Conservation (phyloP, 2,888 invertebrate genomes). For the Hyposoter didymator region DNA sequence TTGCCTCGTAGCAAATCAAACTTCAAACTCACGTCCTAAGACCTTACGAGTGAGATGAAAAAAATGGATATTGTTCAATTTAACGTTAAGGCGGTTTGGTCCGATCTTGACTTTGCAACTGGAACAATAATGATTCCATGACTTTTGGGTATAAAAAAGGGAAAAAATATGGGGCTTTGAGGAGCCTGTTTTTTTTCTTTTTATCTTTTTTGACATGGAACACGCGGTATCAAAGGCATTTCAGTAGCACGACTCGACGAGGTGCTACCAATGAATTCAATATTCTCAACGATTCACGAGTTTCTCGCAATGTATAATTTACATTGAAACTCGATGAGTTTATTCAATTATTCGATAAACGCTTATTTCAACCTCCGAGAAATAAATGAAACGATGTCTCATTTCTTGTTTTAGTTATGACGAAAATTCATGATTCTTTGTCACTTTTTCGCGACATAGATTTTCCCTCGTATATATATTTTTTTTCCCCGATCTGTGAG, state of each 20-base stretch:
- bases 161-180: slow-evolving; percentile 27
- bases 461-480: background rate
- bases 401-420: slow-evolving; percentile 2
- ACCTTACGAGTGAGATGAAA: slow-evolving; percentile 55
- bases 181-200: slow-evolving; percentile 4
- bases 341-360: slow-evolving; percentile 4
- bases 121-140: slow-evolving; percentile 63
- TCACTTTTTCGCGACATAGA: background rate
- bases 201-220: slow-evolving; percentile 50
- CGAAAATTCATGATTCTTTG: background rate
- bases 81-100: slow-evolving; percentile 81
- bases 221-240: slow-evolving; percentile 60
- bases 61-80: slow-evolving; percentile 64
- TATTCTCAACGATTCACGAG: slow-evolving; percentile 3
- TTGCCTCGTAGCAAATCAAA: background rate
- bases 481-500: background rate
- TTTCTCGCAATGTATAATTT: slow-evolving; percentile 5
- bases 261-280: slow-evolving; percentile 24
- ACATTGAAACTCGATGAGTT: slow-evolving; percentile 27
- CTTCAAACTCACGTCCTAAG: slow-evolving; percentile 2
- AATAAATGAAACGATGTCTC: slow-evolving; percentile 8
- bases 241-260: slow-evolving; percentile 39
- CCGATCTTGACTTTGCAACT: slow-evolving; percentile 74
- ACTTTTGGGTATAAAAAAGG: slow-evolving; percentile 36
- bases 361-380: slow-evolving; percentile 9